Evolutionary conservation across 2,113 vertebrate species (phyloP), one percentile per base, ranked within the genome.

Genomic region (Nyctibius bracteatus): DNA sequence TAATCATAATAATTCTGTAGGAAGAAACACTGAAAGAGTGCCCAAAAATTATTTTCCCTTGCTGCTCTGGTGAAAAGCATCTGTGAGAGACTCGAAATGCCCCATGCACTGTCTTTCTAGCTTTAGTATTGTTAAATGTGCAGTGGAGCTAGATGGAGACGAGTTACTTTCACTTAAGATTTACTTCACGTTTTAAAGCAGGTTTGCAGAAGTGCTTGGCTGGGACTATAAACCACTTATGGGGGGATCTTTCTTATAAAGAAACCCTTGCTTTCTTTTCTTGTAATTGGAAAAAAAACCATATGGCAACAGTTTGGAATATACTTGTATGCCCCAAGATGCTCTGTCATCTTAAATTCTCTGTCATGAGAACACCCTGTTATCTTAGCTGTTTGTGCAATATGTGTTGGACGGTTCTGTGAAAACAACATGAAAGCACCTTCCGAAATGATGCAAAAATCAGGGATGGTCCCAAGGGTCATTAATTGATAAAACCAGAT

Each of bases 151-250:
- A 24, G 39, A 63, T 67, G 84, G 88, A 89, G 39, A 51, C 19
- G 35, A 55, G 35, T 59, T 74, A 47, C n/a, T 75, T 92, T 81
- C 46, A 72, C 49, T 91, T 77, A 59, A 86, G 74, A 55, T 94
- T 68, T 90, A 35, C n/a, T 35, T 94, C 18, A 23, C 74, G 22
- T 81, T 96, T 89, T 68, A 87, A 93, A 67, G 70, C 71, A 68
- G 13, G 20, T 66, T 89, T 94, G 66, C 46, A 89, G 21, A 77
- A 91, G 5, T 49, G 57, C 67, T 94, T 91, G 73, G 63, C 79
- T 80, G 23, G 41, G 58, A 20, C 33, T 70, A 27, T 39, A 80
- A 57, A 57, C 31, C 73, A n/a, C 25, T 61, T 90, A 30, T 0
- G 77, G 31, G 66, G 35, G 22, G 33, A 31, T 74, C 43, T 73